Base-by-base conservation (phyloP, 1,140 invertebrate genomes). In the Ips nitidus region DNA sequence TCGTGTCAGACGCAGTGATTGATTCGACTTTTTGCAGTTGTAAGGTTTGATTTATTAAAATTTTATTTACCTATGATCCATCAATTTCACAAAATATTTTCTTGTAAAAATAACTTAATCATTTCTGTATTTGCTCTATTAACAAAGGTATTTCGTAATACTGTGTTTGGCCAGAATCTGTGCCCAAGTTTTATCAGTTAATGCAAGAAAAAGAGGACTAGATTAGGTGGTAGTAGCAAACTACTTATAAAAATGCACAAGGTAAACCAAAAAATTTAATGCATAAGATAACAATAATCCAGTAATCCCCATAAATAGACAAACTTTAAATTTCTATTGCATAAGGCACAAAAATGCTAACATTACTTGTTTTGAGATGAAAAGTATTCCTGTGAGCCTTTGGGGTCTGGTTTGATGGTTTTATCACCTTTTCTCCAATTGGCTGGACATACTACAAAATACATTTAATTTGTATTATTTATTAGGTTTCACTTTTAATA, bases 401-500 rank as follows among this genome's bases (percentile, higher is more conserved):
- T 85, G 1, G 91, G 91, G 80, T 90, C 89, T 1, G 92, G 92
- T 79, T 93, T 94, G 58, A 94, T 95, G 36, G 92, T 94, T 72
- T 88, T 89, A 1, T 87, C 84, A 58, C 88, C 88, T 3, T 84
- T 84, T 36, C 91, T 87, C 92, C 92, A 94, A 75, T 93, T 92
- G 4, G 92, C 93, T 52, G 93, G 92, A 76, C 93, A 95, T 7
- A 94, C 93, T 89, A 80, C 75, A 78, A 80, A 78, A 56, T 7
- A 58, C 22, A 38, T 53, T 47, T 45, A 47, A 7, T 5, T 64
- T 73, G 47, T 36, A 41, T 2, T 40, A 3, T 55, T 55, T 55
- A 55, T 2, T 22, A 55, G n/a, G 22, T 8, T 8, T 50, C 1
- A 50, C 1, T 2, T 22, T 22, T 22, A 22, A 22, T 22, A 22